These are phyloP conservation scores for Siniperca scherzeri DNA, from an alignment of 2,797 vertebrate genomes.

Conservation along the genomic window DNA sequence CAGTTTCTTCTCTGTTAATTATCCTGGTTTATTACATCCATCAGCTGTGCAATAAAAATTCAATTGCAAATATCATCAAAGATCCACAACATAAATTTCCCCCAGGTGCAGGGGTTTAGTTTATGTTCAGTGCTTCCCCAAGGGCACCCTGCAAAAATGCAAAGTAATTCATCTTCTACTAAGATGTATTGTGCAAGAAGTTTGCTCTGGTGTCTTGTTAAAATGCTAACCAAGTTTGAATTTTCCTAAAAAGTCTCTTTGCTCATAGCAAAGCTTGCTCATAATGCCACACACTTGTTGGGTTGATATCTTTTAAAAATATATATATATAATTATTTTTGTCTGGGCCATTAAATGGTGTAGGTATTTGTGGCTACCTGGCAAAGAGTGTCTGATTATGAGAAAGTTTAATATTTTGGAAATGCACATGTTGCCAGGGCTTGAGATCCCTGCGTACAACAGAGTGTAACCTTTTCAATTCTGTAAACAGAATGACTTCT, in stretches of 20 bases:
- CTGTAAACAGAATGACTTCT: background rate
- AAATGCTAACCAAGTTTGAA: constrained; percentile 47
- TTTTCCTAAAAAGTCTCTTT: constrained; percentile 1
- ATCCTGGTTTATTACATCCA: constrained; percentile 68
- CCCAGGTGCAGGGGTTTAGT: constrained; percentile 60
- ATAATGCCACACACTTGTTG: background rate
- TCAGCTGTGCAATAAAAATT: constrained; percentile 74
- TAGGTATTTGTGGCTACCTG: background rate
- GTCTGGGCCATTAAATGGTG: background rate
- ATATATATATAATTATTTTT: background rate
- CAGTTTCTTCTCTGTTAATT: constrained; percentile 71
- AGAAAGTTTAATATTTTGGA: background rate
- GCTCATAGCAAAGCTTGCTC: constrained; percentile 14
- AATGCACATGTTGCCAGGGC: background rate
- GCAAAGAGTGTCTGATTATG: background rate
- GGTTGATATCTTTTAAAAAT: background rate
- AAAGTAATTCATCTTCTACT: constrained; percentile 54
- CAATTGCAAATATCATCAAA: constrained; percentile 74
- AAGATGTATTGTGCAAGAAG: constrained; percentile 41
- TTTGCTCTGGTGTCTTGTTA: constrained; percentile 52
- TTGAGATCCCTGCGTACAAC: background rate
- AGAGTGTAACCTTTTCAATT: background rate
- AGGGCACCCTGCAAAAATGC: constrained; percentile 61
- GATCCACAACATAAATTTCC: constrained; percentile 74
- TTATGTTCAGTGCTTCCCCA: constrained; percentile 61